Evolutionary conservation across 2,797 vertebrate genomes (phyloP), one percentile per base, ranked within the genome.

Genomic region (Antrozous pallidus): DNA sequence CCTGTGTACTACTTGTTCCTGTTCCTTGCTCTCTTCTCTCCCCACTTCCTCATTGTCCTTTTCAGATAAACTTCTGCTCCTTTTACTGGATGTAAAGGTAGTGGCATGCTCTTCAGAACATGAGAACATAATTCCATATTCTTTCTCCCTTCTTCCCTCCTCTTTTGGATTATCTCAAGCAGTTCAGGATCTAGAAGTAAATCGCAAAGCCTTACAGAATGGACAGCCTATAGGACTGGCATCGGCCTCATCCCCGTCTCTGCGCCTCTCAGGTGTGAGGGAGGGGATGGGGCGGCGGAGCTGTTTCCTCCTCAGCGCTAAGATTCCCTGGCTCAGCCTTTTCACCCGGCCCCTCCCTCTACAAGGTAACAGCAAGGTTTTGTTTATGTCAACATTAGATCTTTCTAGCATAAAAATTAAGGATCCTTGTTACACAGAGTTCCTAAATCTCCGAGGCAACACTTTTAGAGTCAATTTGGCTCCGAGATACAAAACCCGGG

Each of bases 321-420:
- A 49, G 82, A 51, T 38, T 74, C 49, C 45, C 38, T 33, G 74
- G 24, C 61, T 24, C 8, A 28, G 56, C 20, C 20, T 63, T 42
- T 56, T 78, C 22, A 36, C 6, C 4, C 3, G 17, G 26, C 56
- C 70, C 63, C 9, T 17, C 14, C 40, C 36, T 58, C 78, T 26
- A 33, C 31, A 71, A 82, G 78, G 36, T 33, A 70, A 88, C 6
- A 47, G 36, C 75, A 58, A 73, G 26, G 26, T 82, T 85, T 67
- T 65, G 47, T 38, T 89, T 45, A 82, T 28, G 38, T 65, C 67
- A 77, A 85, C 74, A 49, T 75, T 16, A 87, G 33, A 16, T 86
- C 63, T 74, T 94, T 67, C 63, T 92, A 45, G 85, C 54, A 78
- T 31, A 73, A 91, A 58, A 89, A 38, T 42, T 49, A 95, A 56